Evolutionary conservation across 2,113 vertebrate genomes (phyloP), one percentile per base, ranked within the genome.

Genomic region (Eurypyga helias): DNA sequence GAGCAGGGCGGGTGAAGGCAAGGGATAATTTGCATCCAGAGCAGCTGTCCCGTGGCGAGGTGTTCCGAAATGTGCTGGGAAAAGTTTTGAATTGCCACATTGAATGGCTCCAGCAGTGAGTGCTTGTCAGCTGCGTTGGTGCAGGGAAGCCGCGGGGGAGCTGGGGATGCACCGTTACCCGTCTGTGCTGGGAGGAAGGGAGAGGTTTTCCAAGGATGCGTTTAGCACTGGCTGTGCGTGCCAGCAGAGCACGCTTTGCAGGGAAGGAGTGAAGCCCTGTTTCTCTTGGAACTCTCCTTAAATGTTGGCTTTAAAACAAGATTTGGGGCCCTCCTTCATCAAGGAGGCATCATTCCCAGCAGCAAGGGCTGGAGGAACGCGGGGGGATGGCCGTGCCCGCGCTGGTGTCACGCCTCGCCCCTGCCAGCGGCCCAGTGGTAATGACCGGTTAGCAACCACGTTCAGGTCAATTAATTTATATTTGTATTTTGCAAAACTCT

Each of bases 391-490:
- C 54, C 28, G 4, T 24, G 60, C 8, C 51, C 65, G 61, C 19
- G 64, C 34, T 49, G 54, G 88, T n/a, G 9, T 48, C 67, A 51
- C 14, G 11, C 51, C 49, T 77, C 77, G 8, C 54, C 10, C 7
- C 17, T 82, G 92, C 88, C 18, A 72, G 96, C 62, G 71, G 96
- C 91, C 84, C 52, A 58, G 72, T 94, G 76, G 84, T 89, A 92
- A 93, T 87, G 90, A 85, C 92, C 88, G 95, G 96, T 97, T 97
- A 98, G 95, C 86, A 73, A 71, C 92, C 41, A 46, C 67, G 97
- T 97, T 97, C 96, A 87, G 96, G 96, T 96, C 97, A 96, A 96
- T 98, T 98, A 98, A 98, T 98, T 98, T 98, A 97, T 98, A 95
- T 98, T 97, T 97, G 97, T 98, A 64, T 98, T 97, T 97, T 97